phyloP scores from a whole-genome alignment of 2,113 vertebrate genomes.

The Ictidomys tridecemlineatus region DNA sequence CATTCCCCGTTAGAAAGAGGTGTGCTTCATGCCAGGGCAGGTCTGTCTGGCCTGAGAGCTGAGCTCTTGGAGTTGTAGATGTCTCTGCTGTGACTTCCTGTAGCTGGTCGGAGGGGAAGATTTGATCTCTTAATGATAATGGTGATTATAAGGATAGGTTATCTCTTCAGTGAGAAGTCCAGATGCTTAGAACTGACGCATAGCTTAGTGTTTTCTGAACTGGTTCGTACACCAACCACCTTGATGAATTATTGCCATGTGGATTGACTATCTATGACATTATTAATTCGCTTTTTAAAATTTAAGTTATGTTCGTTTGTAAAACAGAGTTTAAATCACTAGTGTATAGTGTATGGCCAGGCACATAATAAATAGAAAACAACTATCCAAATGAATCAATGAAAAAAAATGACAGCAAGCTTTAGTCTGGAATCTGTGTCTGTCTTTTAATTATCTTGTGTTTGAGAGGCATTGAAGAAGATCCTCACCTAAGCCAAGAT shows the following conservation, averaged over 20 bases:
- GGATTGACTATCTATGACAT: neutral
- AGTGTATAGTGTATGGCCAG: neutral
- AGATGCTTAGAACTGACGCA: neutral
- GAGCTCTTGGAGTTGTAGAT: neutral
- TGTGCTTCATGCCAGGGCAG: rapidly evolving
- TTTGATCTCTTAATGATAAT: neutral
- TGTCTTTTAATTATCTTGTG: neutral
- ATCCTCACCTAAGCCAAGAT: neutral
- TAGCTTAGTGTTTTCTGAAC: neutral
- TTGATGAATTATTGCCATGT: neutral
- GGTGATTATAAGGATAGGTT: too few species aligned
- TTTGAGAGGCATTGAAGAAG: neutral
- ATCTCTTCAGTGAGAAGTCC: neutral
- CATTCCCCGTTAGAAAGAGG: too few species aligned
- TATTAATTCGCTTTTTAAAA: neutral
- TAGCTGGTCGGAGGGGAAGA: neutral
- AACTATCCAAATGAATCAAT: neutral
- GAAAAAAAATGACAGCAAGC: neutral
- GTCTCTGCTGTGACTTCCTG: neutral
- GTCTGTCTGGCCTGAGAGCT: rapidly evolving
- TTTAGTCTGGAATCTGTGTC: neutral
- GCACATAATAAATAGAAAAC: neutral
- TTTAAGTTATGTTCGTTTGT: neutral
- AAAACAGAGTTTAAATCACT: conserved; percentile 13
- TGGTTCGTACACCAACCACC: neutral